phyloP scores from a whole-genome alignment of 2,888 invertebrate species.

The Heteromyza rotundicornis region DNA sequence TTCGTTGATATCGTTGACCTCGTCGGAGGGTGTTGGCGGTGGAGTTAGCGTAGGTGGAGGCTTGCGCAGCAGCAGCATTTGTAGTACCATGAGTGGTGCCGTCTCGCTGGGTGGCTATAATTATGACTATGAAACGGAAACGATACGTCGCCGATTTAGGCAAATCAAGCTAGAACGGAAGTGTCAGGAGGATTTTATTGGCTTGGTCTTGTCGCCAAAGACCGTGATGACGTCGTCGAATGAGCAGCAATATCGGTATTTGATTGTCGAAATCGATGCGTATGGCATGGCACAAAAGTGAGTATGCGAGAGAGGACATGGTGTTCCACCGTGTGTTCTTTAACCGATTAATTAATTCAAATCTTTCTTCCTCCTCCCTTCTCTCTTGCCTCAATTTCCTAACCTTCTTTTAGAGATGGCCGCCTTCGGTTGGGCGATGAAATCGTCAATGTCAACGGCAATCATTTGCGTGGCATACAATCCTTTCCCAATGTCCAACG shows the following conservation, averaged over 20 bases:
- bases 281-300: slow-evolving; percentile 70
- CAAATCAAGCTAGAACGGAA: slow-evolving; percentile 72
- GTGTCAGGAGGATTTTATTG: slow-evolving; percentile 72
- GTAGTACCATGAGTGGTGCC: slow-evolving; percentile 56
- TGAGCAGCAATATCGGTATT: slow-evolving; percentile 69
- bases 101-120: slow-evolving; percentile 58
- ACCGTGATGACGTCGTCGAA: slow-evolving; percentile 63
- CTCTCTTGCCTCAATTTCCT: neutral
- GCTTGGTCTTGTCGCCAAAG: slow-evolving; percentile 75
- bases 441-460: slow-evolving; percentile 87
- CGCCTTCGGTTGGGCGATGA: slow-evolving; percentile 85
- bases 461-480: slow-evolving; percentile 76
- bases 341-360: neutral
- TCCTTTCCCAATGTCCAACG: slow-evolving; percentile 71
- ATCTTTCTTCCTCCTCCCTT: neutral
- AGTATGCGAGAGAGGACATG: slow-evolving; percentile 37
- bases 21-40: slow-evolving; percentile 52
- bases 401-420: slow-evolving; percentile 75
- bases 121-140: slow-evolving; percentile 65
- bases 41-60: slow-evolving; percentile 45
- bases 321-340: neutral
- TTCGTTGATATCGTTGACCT: slow-evolving; percentile 55
- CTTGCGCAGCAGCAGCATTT: slow-evolving; percentile 36
- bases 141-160: slow-evolving; percentile 69
- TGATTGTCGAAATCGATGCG: slow-evolving; percentile 70